Base-by-base conservation (phyloP, 2,888 invertebrate genomes). In the Apotomis turbidana region DNA sequence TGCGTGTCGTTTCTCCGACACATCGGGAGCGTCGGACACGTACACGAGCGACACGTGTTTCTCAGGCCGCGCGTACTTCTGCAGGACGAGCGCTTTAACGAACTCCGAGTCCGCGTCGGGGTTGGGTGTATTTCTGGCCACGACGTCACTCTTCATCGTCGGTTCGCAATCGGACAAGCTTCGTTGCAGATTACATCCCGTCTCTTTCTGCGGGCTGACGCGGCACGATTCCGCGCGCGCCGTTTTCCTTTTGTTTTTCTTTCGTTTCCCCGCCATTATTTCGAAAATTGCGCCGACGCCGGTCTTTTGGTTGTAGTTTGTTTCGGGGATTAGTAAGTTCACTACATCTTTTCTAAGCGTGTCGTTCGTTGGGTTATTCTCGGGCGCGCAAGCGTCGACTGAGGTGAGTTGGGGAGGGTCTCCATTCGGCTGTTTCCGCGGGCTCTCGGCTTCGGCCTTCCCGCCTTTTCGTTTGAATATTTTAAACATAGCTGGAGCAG, bases 401-500 rank as follows among this genome's bases (percentile, higher is more conserved):
- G 90, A 78, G 76, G 81, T 75, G 77, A 79, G 80, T 49, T 75
- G 71, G 63, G 78, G 78, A 66, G 79, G 68, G 57, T 78, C 79
- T 68, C 77, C 78, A 78, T 67, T 87, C 88, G 90, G 82, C 70
- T 76, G 78, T 77, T 78, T 81, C 81, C 88, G 89, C 75, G 78
- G 13, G 71, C 74, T 62, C 68, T 85, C 88, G 87, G 80, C 73
- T 76, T 90, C 89, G 87, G 83, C 86, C 85, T 91, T 92, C 86
- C 88, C 90, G 88, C 87, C 83, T 86, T 87, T 91, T 79, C 89
- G 86, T 85, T 92, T 93, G 85, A 93, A 93, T 86, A 93, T 91
- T 79, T 87, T 90, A 82, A 93, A 93, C 93, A 93, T 93, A 81
- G 86, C 85, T 79, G 76, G 68, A 81, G 82, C 81, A 76, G 90